These are phyloP conservation scores for Rhabdophis nuchalis DNA, from an alignment of 2,797 vertebrate species.

Conservation along the genomic window DNA sequence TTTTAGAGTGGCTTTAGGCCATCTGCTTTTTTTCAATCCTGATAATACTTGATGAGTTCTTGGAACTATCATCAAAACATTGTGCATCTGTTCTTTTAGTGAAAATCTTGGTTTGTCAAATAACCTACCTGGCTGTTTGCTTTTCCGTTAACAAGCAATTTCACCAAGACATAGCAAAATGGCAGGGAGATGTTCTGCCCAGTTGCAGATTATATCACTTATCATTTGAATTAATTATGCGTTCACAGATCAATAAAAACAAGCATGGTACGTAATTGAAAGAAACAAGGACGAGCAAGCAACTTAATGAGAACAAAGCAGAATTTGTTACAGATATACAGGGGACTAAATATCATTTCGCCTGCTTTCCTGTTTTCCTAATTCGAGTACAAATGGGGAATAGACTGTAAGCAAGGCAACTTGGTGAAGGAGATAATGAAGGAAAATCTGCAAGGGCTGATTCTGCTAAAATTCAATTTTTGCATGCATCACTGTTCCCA, in stretches of 20 bases:
- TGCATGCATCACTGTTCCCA: neutral
- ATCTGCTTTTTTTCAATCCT: neutral
- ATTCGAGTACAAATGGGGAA: neutral
- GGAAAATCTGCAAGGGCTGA: neutral
- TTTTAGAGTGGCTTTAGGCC: neutral
- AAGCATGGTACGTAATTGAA: neutral
- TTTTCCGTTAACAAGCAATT: neutral
- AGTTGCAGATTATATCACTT: neutral
- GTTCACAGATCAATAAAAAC: neutral
- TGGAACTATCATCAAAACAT: neutral
- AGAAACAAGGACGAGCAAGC: neutral
- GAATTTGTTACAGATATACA: neutral
- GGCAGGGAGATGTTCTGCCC: slow-evolving; percentile 2
- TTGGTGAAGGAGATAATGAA: neutral
- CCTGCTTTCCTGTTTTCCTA: neutral
- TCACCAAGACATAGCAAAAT: neutral
- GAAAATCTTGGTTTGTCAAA: neutral
- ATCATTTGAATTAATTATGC: neutral
- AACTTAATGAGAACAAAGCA: neutral
- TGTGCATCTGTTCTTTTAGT: neutral
- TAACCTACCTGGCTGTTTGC: neutral
- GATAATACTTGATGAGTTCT: neutral
- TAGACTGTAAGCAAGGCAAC: neutral
- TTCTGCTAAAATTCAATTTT: neutral
- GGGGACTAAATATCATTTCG: neutral